Percentiles rank a stretch among this genome's conserved stretches.
These are phyloP conservation scores for Drosophila robusta DNA, from an alignment of 2,888 invertebrate genomes.

Conservation along the genomic window DNA sequence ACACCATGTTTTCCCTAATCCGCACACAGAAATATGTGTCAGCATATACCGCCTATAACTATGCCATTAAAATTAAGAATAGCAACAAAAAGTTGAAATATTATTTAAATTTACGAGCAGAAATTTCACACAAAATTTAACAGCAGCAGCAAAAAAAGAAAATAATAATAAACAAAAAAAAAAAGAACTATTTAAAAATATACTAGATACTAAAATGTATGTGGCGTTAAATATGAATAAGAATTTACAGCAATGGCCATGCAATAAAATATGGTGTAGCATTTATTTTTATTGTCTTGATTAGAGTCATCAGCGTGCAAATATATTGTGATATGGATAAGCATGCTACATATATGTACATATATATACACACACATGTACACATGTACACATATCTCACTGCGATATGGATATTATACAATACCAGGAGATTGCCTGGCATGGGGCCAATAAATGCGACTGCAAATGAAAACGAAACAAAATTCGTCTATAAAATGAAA, in stretches of 20 bases:
- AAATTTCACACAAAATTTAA: slow-evolving; percentile 43
- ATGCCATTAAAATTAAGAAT: slow-evolving; percentile 45
- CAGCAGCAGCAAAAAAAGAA: slow-evolving; percentile 6
- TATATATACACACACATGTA: slow-evolving; percentile 1
- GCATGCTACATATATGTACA: slow-evolving; percentile 5
- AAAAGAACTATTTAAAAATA: slow-evolving; percentile 27
- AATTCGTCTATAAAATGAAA: slow-evolving; percentile 39
- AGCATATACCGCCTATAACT: slow-evolving; percentile 17
- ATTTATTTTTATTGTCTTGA: slow-evolving; percentile 78
- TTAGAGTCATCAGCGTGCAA: slow-evolving; percentile 50
- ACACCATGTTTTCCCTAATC: slow-evolving; percentile 34
- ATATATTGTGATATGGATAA: slow-evolving; percentile 18
- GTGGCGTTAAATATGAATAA: slow-evolving; percentile 37
- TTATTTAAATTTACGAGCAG: slow-evolving; percentile 47
- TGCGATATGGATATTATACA: slow-evolving; percentile 73
- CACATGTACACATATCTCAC: slow-evolving; percentile 8
- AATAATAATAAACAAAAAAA: not conserved
- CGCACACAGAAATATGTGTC: slow-evolving; percentile 41
- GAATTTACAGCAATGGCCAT: slow-evolving; percentile 44
- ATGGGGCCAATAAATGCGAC: slow-evolving; percentile 71
- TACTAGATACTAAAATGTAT: slow-evolving; percentile 28
- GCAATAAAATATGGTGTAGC: slow-evolving; percentile 51
- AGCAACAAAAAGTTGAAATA: slow-evolving; percentile 32
- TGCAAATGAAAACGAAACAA: slow-evolving; percentile 64
- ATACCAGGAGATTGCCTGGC: slow-evolving; percentile 68